Evolutionary conservation across 2,797 vertebrate genomes (phyloP).

Genomic region (Mormyrops boulengeri): DNA sequence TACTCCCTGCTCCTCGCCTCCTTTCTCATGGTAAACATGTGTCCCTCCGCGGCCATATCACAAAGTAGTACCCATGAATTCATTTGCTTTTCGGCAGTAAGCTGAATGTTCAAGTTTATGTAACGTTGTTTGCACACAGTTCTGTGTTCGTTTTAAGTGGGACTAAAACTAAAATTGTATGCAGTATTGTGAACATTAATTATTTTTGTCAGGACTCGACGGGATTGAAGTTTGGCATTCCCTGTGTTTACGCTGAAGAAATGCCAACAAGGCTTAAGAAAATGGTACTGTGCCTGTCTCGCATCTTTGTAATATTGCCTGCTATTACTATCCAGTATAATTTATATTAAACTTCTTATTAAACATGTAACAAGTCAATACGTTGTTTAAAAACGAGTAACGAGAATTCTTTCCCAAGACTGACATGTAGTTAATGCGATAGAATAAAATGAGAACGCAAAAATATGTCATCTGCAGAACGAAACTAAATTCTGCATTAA

Average conservation of each 20-base stretch:
- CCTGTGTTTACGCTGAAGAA: not conserved
- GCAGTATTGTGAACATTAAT: not conserved
- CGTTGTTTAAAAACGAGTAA: not conserved
- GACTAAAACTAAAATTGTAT: not conserved
- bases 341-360: not conserved
- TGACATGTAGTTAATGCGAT: not conserved
- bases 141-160: not conserved
- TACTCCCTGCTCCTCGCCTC: constrained; percentile 38
- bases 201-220: not conserved
- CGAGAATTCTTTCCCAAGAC: not conserved
- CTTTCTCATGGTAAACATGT: constrained; percentile 59
- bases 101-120: not conserved
- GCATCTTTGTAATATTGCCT: not conserved
- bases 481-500: not conserved
- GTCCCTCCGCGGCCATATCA: constrained; percentile 50
- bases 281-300: not conserved
- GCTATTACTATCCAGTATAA: not conserved
- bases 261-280: not conserved
- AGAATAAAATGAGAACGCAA: not conserved
- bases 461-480: not conserved
- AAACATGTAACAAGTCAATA: not conserved
- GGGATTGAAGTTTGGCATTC: not conserved
- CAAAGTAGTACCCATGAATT: constrained; percentile 46
- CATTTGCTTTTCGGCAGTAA: constrained; percentile 17
- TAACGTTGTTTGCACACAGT: not conserved